Conservation (phyloP, 2,888 invertebrate genomes). For the Beris morrisii region DNA sequence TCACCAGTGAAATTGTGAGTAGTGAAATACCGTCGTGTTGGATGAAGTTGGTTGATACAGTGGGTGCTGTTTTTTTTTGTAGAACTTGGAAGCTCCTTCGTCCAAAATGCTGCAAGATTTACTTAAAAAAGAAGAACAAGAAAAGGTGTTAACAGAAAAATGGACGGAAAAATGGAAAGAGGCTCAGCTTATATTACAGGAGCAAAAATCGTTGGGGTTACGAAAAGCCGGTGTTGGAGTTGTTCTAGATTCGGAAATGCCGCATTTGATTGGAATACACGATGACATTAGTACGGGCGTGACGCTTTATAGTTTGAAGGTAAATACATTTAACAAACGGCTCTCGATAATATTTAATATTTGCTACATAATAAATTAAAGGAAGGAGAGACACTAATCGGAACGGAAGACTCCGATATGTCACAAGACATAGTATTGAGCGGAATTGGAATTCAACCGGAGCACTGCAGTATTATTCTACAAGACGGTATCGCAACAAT, state of each 20-base stretch:
- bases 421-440: slow-evolving; percentile 76
- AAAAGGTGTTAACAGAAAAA: slow-evolving; percentile 85
- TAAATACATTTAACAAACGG: slow-evolving; percentile 43
- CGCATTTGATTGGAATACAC: slow-evolving; percentile 89
- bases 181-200: slow-evolving; percentile 84
- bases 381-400: slow-evolving; percentile 86
- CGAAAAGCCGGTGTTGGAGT: slow-evolving; percentile 87
- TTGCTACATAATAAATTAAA: slow-evolving; percentile 45
- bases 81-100: slow-evolving; percentile 63
- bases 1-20: slow-evolving; percentile 68
- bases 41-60: not conserved
- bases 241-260: slow-evolving; percentile 86
- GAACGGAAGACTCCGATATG: slow-evolving; percentile 69
- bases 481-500: slow-evolving; percentile 73
- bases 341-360: not conserved
- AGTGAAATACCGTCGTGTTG: not conserved
- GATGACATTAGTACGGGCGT: slow-evolving; percentile 91
- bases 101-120: slow-evolving; percentile 76
- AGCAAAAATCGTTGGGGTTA: slow-evolving; percentile 83
- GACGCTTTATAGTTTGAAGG: slow-evolving; percentile 86
- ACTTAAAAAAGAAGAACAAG: slow-evolving; percentile 87
- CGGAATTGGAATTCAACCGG: slow-evolving; percentile 74
- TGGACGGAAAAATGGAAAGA: slow-evolving; percentile 94
- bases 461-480: slow-evolving; percentile 76
- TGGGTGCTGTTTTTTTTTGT: slow-evolving; percentile 7